Evolutionary conservation across 2,113 vertebrate genomes (phyloP), one percentile per base, ranked within the genome.

Genomic region (Chaetodon trifascialis): DNA sequence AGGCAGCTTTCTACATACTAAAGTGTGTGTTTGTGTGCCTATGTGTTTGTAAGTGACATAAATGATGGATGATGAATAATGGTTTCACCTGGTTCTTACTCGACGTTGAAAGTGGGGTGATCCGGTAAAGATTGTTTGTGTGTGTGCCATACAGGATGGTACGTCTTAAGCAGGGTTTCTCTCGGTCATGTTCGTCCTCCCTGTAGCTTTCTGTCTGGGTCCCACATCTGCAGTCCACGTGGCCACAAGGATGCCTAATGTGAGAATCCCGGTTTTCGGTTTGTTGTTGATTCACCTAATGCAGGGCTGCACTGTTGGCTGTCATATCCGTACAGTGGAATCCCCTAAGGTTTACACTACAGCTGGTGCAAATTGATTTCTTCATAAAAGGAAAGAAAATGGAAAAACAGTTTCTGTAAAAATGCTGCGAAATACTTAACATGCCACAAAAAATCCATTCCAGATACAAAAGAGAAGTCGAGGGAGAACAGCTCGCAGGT

Each of bases 1-100:
- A 77, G 49, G 59, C 80, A 83, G 76, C 84, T 88, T 91, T 91
- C 70, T 73, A 66, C 51, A 79, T 69, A 52, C 63, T 63, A 30
- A 73, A 82, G 30, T 34, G 25, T 64, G 58, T 38, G 25, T 70
- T 5, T 58, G 73, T 74, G 58, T 56, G 16, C 49, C 1, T 71
- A 5, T 49, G n/a, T 60, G 55, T 56, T 16, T 60, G 54, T 54
- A 23, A 52, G 56, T 14, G 59, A 62, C 21, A 16, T 36, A 47
- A 72, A 72, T 65, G 40, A 74, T 47, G n/a, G 38, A 58, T 47
- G 52, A 65, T 30, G 38, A 64, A 23, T 51, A 60, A 49, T 11
- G 10, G 16, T 67, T 77, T 85, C 59, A 73, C 68, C 16, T 66
- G 47, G 23, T 79, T 87, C 23, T 64, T 46, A 25, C 4, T 0